Evolutionary conservation across 1,140 invertebrate species (phyloP).

Genomic region (Rhagoletis pomonella): DNA sequence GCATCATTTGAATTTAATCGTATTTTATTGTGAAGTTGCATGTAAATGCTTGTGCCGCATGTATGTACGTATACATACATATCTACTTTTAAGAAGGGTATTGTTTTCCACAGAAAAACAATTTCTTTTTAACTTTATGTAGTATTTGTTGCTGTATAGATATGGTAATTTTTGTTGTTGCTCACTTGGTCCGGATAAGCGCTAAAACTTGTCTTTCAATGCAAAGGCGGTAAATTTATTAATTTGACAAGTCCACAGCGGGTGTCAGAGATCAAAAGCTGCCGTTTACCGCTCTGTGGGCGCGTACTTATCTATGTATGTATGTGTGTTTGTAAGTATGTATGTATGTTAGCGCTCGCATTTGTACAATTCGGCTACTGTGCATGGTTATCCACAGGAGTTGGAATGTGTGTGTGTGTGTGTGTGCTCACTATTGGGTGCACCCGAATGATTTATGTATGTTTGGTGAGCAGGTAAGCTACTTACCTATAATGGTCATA

Average conservation of each 20-base stretch:
- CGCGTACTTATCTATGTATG: neutral
- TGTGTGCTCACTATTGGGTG: neutral
- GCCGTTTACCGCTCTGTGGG: neutral
- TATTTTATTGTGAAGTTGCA: constrained; percentile 41
- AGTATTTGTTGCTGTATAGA: neutral
- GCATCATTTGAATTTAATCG: constrained; percentile 47
- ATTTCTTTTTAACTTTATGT: neutral
- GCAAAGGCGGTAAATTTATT: constrained; percentile 49
- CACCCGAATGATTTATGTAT: constrained; percentile 13
- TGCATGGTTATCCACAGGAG: neutral
- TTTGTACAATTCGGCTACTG: neutral
- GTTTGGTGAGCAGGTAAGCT: neutral
- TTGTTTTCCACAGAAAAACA: constrained; percentile 31
- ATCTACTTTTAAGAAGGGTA: neutral
- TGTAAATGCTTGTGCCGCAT: neutral
- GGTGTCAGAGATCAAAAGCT: constrained; percentile 51
- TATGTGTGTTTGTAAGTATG: neutral
- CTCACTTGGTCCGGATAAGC: neutral
- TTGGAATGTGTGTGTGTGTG: neutral
- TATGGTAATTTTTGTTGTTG: constrained; percentile 45
- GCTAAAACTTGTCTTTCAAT: constrained; percentile 41
- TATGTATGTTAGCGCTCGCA: neutral
- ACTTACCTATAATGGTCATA: neutral
- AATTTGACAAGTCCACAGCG: constrained; percentile 50
- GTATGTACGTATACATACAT: neutral